Conservation (phyloP, 2,797 vertebrate genomes). For the Pangasius macronema region DNA sequence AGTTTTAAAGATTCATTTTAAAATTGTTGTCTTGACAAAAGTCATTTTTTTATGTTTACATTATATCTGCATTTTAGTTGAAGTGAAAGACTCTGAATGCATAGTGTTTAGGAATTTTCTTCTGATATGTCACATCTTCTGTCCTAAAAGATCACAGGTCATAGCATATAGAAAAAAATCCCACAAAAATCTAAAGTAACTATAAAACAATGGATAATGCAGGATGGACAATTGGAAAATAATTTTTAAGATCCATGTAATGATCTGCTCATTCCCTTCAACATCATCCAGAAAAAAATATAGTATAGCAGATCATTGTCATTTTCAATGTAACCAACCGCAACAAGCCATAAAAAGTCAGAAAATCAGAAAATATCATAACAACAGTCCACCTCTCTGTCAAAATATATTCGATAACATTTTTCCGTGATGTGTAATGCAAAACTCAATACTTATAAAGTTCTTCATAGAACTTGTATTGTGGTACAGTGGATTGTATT, state of each 20-base stretch:
- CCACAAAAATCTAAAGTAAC: not conserved
- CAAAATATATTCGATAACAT: not conserved
- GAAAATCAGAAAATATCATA: not conserved
- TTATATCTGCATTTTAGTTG: not conserved
- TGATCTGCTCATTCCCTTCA: not conserved
- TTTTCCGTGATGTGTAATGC: not conserved
- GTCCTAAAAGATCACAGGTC: not conserved
- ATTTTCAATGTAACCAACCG: not conserved
- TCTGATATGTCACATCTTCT: not conserved
- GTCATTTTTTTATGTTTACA: not conserved
- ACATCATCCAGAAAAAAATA: not conserved
- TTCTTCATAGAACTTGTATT: not conserved
- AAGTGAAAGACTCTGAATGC: not conserved
- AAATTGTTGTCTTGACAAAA: not conserved
- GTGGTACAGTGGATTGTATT: not conserved
- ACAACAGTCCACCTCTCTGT: not conserved
- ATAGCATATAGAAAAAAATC: not conserved
- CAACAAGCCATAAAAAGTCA: not conserved
- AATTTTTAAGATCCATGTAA: not conserved
- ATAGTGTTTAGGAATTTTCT: not conserved
- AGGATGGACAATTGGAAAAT: not conserved
- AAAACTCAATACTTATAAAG: not conserved
- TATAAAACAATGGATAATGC: not conserved
- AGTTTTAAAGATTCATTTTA: not conserved
- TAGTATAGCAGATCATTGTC: not conserved